phyloP scores from a whole-genome alignment of 2,797 vertebrate genomes.

The Mastacembelus armatus region DNA sequence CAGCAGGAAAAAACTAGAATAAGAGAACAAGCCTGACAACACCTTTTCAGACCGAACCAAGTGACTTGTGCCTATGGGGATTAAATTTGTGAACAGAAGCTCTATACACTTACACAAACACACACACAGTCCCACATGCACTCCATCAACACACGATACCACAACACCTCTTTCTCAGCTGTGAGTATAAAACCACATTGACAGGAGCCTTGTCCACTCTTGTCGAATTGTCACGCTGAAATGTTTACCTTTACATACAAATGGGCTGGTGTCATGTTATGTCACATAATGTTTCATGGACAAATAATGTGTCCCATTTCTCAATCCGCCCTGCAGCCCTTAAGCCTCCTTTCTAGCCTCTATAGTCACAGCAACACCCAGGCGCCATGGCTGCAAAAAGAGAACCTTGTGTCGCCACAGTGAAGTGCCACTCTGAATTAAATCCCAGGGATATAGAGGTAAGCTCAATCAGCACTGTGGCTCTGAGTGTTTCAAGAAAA shows the following conservation, averaged over 20 bases:
- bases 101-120: conserved; percentile 35
- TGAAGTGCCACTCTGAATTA: conserved; percentile 72
- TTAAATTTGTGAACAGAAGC: conserved; percentile 76
- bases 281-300: conserved; percentile 83
- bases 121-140: conserved; percentile 29
- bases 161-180: conserved; percentile 69
- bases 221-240: conserved; percentile 78
- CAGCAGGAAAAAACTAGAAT: conserved; percentile 48
- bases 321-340: conserved; percentile 68
- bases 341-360: conserved; percentile 63
- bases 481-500: conserved; percentile 25
- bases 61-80: conserved; percentile 74
- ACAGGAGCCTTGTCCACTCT: conserved; percentile 76
- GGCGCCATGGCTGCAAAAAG: conserved; percentile 48
- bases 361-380: conserved; percentile 61
- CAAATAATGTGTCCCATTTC: conserved; percentile 77
- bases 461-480: conserved; percentile 46
- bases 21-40: conserved; percentile 66
- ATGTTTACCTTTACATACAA: conserved; percentile 82
- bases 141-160: conserved; percentile 49
- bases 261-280: conserved; percentile 74
- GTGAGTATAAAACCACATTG: conserved; percentile 72
- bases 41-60: conserved; percentile 65
- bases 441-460: conserved; percentile 61
- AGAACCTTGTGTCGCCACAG: conserved; percentile 53